These are phyloP conservation scores for Cerastoderma edule DNA, from an alignment of 2,888 invertebrate species.

Conservation along the genomic window DNA sequence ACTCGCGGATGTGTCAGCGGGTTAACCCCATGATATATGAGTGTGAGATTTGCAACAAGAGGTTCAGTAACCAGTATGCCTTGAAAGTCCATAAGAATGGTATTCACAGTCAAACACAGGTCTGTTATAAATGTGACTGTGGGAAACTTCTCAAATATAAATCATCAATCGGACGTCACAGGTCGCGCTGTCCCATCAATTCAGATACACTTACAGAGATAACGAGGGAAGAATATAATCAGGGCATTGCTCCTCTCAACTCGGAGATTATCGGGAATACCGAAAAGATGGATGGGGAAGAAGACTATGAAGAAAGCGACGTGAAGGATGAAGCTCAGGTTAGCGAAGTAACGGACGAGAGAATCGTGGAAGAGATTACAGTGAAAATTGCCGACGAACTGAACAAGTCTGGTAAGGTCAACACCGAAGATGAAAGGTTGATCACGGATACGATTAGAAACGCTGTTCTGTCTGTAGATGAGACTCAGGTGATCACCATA, in stretches of 20 bases:
- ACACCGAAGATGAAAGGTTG: slow-evolving; percentile 14
- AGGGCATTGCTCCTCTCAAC: not conserved
- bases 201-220: not conserved
- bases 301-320: not conserved
- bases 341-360: slow-evolving; percentile 17
- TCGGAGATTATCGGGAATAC: not conserved
- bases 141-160: slow-evolving; percentile 12
- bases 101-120: not conserved
- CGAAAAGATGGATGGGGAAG: not conserved
- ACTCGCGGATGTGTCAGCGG: slow-evolving; percentile 11
- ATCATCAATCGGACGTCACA: slow-evolving; percentile 4
- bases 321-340: not conserved
- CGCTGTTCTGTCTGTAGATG: slow-evolving; percentile 4
- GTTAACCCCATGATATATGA: not conserved
- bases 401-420: slow-evolving; percentile 6
- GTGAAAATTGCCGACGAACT: slow-evolving; percentile 14
- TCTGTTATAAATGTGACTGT: slow-evolving; percentile 10
- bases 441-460: slow-evolving; percentile 13
- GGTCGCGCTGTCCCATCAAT: not conserved
- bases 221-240: slow-evolving; percentile 7
- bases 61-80: slow-evolving; percentile 13
- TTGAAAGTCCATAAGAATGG: not conserved
- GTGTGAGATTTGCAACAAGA: slow-evolving; percentile 16
- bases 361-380: slow-evolving; percentile 12
- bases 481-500: slow-evolving; percentile 21